Evolutionary conservation across 2,797 vertebrate species (phyloP).

Genomic region (Acipenser oxyrinchus): DNA sequence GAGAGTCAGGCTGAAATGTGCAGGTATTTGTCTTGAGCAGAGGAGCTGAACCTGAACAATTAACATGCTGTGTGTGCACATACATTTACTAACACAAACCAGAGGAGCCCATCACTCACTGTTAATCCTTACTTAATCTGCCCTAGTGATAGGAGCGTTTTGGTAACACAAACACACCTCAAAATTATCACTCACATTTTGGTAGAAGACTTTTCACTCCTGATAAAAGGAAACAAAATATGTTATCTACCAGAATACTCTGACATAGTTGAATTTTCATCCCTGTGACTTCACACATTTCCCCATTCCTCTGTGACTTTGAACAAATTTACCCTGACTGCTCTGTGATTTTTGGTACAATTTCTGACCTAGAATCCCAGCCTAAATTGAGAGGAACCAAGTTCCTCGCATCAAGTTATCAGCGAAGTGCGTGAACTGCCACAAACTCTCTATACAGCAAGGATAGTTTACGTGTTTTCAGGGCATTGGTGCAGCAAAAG

Average conservation of each 20-base stretch:
- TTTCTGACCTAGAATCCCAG: no score
- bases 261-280: constrained; percentile 4
- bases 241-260: no score
- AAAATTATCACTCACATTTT: constrained; percentile 5
- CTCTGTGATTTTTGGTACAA: constrained; percentile 10
- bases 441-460: no score
- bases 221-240: neutral
- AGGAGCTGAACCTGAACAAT: constrained; percentile 29
- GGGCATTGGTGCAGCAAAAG: no score
- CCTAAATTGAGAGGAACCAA: no score
- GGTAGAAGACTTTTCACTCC: neutral
- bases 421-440: no score
- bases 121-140: constrained; percentile 33
- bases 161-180: constrained; percentile 7
- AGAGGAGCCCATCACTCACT: constrained; percentile 20
- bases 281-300: constrained; percentile 18
- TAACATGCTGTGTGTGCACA: constrained; percentile 17
- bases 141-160: neutral
- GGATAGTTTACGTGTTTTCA: no score
- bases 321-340: constrained; percentile 15
- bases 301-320: constrained; percentile 16
- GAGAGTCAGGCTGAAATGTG: constrained; percentile 17
- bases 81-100: constrained; percentile 24
- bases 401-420: no score
- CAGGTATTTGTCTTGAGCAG: constrained; percentile 30